Evolutionary conservation across 2,797 vertebrate species (phyloP).

Genomic region (Somateria mollissima): DNA sequence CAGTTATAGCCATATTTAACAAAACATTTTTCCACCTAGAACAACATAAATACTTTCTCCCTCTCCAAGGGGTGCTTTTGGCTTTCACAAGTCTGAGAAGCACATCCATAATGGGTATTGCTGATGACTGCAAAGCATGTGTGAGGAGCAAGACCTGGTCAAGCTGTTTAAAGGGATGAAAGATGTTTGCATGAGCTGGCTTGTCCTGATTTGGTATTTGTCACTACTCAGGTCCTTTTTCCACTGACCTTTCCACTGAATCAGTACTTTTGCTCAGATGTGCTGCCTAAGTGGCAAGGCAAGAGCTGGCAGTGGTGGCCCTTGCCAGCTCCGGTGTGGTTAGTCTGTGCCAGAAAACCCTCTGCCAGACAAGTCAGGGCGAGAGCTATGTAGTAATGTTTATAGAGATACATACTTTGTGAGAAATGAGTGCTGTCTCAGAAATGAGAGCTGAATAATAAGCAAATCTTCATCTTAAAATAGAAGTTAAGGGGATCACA

Average conservation of each 20-base stretch:
- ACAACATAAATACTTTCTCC: neutral
- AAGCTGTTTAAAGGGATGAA: neutral
- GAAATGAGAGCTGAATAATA: conserved; percentile 8
- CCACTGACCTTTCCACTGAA: neutral
- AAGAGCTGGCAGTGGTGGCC: neutral
- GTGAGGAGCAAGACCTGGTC: neutral
- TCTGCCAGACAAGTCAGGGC: neutral
- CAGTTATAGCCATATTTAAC: conserved; percentile 18
- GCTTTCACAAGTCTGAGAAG: neutral
- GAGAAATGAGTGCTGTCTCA: neutral
- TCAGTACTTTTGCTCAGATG: neutral
- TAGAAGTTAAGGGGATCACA: neutral
- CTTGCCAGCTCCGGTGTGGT: neutral
- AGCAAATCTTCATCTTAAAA: neutral
- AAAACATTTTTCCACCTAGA: conserved; percentile 2
- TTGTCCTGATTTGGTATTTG: neutral
- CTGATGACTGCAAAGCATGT: neutral
- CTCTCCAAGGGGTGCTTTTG: neutral
- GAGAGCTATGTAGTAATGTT: neutral
- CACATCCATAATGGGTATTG: neutral
- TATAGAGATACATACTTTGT: neutral
- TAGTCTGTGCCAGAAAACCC: neutral
- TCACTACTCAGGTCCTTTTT: neutral
- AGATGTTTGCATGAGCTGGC: neutral
- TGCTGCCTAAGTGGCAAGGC: neutral